phyloP scores from a whole-genome alignment of 2,888 invertebrate species.

The Sesia bembeciformis region DNA sequence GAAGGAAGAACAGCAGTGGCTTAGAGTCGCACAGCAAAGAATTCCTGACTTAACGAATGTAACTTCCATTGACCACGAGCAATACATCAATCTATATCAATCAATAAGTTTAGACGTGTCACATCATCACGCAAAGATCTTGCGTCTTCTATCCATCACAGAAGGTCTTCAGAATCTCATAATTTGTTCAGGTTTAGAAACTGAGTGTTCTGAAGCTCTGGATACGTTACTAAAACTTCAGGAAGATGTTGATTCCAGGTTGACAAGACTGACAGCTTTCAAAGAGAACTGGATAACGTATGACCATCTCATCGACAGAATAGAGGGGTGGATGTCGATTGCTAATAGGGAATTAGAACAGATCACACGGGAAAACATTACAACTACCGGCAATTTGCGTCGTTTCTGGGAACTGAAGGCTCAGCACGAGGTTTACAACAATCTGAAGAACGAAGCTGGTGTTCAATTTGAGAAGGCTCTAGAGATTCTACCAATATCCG shows the following conservation, averaged over 20 bases:
- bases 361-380: conserved; percentile 78
- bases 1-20: conserved; percentile 88
- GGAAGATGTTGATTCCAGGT: conserved; percentile 82
- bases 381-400: conserved; percentile 81
- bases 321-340: conserved; percentile 84
- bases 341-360: conserved; percentile 81
- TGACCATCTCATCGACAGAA: conserved; percentile 80
- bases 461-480: conserved; percentile 84
- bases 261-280: conserved; percentile 82
- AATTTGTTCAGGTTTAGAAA: conserved; percentile 82
- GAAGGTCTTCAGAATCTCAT: conserved; percentile 83
- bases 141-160: conserved; percentile 82
- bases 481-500: conserved; percentile 86
- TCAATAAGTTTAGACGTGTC: conserved; percentile 85
- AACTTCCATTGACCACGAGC: conserved; percentile 88
- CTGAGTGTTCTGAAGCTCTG: conserved; percentile 81
- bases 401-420: conserved; percentile 93
- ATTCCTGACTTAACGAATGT: conserved; percentile 87
- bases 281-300: conserved; percentile 86
- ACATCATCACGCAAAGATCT: conserved; percentile 85
- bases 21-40: conserved; percentile 87
- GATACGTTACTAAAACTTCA: conserved; percentile 82
- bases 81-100: conserved; percentile 88
- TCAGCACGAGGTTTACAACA: conserved; percentile 88
- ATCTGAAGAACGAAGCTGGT: conserved; percentile 82